Base-by-base conservation (phyloP, 2,888 invertebrate genomes). In the Podotricha telesiphe region DNA sequence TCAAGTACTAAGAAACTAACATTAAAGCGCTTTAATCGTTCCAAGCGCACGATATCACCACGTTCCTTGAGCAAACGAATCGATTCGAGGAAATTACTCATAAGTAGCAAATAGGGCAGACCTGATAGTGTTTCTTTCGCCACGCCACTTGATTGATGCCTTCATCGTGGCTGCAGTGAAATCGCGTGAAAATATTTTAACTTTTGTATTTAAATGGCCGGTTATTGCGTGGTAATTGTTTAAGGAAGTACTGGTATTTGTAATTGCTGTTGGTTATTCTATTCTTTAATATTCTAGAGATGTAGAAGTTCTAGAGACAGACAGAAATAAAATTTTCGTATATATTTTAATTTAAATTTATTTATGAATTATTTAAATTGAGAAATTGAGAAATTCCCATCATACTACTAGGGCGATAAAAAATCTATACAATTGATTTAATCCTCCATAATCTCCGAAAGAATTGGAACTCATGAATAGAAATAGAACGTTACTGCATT, bases 131-230 rank as follows among this genome's bases (percentile, higher is more conserved):
- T 77, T 72, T 69, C 88, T 88, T 89, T 89, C 87, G 80, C 82
- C 90, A 90, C 90, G 90, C 90, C 75, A 88, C 79, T 83, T 91
- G 91, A 91, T 91, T 86, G 91, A 91, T 91, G 90, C 85, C 89
- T 90, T 86, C 85, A 90, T 91, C 84, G 86, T 45, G 65, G 69
- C 10, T 42, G 59, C 61, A 53, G 48, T 45, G n/a, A 19, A 53
- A 45, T 53, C 45, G 47, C 48, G 37, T 65, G 58, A 6, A 62
- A 65, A 65, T 58, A 56, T 65, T 55, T 28, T 51, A 55, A 28
- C 28, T 22, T 53, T 50, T 22, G 28, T 64, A 53, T 15, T 42
- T 64, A 53, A n/a, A 19, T 15, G 17, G 19, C 2, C 13, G 19
- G 28, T 7, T 34, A 1, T n/a, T 62, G 13, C 8, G 20, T 42